These are phyloP conservation scores for Globicephala melas DNA, from an alignment of 2,113 vertebrate genomes.

Conservation along the genomic window DNA sequence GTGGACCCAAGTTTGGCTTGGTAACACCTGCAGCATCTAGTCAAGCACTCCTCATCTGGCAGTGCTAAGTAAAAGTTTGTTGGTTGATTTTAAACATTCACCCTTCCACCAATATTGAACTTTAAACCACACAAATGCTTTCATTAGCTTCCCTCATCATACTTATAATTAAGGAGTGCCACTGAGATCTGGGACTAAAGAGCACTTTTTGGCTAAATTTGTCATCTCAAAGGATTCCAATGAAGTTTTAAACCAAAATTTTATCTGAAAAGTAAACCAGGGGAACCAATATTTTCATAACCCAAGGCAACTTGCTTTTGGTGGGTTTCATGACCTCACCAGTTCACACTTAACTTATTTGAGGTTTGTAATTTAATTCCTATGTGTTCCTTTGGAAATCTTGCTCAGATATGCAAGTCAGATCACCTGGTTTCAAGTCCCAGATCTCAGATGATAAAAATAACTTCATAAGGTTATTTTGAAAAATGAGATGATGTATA, in stretches of 20 bases:
- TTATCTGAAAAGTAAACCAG: constrained; percentile 27
- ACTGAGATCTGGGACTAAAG: not conserved
- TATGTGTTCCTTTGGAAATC: constrained; percentile 31
- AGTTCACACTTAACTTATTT: not conserved
- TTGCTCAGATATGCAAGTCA: not conserved
- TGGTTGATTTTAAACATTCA: not conserved
- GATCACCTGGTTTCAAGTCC: constrained; percentile 24
- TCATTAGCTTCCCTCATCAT: not conserved
- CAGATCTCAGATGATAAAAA: not conserved
- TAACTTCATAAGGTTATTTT: not conserved
- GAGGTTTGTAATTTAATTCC: not conserved
- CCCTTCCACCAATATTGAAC: not conserved
- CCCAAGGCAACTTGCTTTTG: not conserved
- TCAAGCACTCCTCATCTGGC: not conserved
- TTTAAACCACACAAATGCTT: not conserved
- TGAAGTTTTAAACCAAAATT: not conserved
- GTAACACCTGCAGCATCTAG: not conserved
- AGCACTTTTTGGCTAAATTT: not conserved
- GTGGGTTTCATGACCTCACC: not conserved
- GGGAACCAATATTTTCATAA: constrained; percentile 32
- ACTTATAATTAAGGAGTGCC: not conserved
- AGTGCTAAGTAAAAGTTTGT: not conserved
- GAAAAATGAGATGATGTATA: not conserved
- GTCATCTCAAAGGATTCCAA: not conserved
- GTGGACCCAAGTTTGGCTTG: not conserved